Conservation (phyloP, 2,888 invertebrate species). For the Steinernema carpocapsae region DNA sequence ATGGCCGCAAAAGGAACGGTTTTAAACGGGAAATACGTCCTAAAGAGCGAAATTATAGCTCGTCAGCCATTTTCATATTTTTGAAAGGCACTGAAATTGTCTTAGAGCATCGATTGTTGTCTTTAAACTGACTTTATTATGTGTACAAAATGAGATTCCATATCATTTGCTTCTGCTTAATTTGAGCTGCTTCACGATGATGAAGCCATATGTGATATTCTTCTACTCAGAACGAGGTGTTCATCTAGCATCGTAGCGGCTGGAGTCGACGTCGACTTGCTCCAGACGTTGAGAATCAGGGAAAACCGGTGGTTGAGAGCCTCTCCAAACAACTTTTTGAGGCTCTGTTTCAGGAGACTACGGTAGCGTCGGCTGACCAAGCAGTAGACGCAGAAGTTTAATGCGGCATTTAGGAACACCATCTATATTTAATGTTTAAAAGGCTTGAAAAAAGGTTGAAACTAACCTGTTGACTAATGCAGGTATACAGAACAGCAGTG, state of each 20-base stretch:
- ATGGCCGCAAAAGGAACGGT: no score
- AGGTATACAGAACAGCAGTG: slow-evolving; percentile 63
- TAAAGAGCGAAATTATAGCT: no score
- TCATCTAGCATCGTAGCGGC: slow-evolving; percentile 12
- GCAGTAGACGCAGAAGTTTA: slow-evolving; percentile 68
- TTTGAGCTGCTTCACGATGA: neutral
- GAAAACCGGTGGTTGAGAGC: slow-evolving; percentile 19
- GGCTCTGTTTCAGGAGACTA: slow-evolving; percentile 43
- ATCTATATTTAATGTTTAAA: slow-evolving; percentile 51
- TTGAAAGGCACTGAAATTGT: no score
- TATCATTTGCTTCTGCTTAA: neutral
- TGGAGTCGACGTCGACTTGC: slow-evolving; percentile 25
- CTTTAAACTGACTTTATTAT: no score
- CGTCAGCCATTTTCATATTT: no score
- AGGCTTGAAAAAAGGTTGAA: neutral
- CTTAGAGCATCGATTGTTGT: no score
- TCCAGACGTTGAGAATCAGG: slow-evolving; percentile 21
- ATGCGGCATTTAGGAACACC: slow-evolving; percentile 67
- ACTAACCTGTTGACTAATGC: slow-evolving; percentile 61
- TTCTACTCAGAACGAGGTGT: neutral
- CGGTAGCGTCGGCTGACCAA: slow-evolving; percentile 66
- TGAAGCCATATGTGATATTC: neutral
- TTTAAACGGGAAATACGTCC: no score
- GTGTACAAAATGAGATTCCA: slow-evolving; percentile 18
- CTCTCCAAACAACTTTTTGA: slow-evolving; percentile 18